Conservation (phyloP, 2,888 invertebrate species). For the Oegoconia quadripuncta region DNA sequence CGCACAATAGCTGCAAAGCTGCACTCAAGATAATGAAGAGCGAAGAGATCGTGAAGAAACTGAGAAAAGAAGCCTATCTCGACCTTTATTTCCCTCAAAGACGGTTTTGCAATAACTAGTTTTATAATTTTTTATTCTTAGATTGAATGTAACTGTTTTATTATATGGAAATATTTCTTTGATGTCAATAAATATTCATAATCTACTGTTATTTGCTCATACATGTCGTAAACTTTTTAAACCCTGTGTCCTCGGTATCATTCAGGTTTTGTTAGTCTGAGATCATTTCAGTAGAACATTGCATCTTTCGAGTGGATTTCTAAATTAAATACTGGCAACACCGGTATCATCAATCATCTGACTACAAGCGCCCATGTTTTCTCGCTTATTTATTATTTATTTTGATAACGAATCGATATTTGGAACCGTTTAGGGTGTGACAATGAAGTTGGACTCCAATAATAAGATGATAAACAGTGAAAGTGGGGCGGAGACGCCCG, state of each 20-base stretch:
- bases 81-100: slow-evolving; percentile 69
- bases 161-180: too few relatives aligned
- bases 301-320: too few relatives aligned
- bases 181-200: too few relatives aligned
- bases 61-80: slow-evolving; percentile 70
- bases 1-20: slow-evolving; percentile 72
- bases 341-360: slow-evolving; percentile 52
- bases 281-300: too few relatives aligned
- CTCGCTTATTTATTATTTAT: slow-evolving; percentile 52
- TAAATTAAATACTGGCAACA: background rate
- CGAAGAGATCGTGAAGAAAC: slow-evolving; percentile 67
- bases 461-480: slow-evolving; percentile 72
- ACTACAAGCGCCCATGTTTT: slow-evolving; percentile 34
- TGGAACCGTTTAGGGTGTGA: slow-evolving; percentile 23
- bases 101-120: slow-evolving; percentile 46
- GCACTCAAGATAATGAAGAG: slow-evolving; percentile 71
- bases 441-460: slow-evolving; percentile 74
- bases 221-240: too few relatives aligned
- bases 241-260: too few relatives aligned
- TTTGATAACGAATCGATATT: slow-evolving; percentile 54
- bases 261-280: too few relatives aligned
- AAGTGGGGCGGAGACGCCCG: slow-evolving; percentile 60
- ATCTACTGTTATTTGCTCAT: too few relatives aligned
- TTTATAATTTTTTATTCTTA: slow-evolving; percentile 8
- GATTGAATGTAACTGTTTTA: too few relatives aligned